Base-by-base conservation (phyloP, 2,113 vertebrate genomes). In the Apteryx owenii region DNA sequence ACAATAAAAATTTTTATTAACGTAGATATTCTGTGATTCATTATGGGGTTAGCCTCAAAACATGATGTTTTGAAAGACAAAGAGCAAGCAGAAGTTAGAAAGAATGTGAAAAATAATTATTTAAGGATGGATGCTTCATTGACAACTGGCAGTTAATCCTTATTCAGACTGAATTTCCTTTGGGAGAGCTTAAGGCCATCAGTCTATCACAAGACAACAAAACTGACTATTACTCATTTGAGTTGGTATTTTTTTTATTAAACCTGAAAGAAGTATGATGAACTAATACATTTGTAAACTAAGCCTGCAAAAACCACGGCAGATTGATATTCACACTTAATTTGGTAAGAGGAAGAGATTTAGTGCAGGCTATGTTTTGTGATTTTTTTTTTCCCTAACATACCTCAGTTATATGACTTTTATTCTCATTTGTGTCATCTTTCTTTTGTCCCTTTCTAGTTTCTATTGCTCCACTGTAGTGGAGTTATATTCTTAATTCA, bases 121-220 rank as follows among this genome's bases (percentile, higher is more conserved):
- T 95, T 92, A 81, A 82, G 82, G 89, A 95, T 75, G 81, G 91
- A 95, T 85, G 68, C 75, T 96, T 97, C 85, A 53, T 69, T 96
- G 95, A 92, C 83, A 96, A 94, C 88, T 95, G 3, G 3, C 94
- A 79, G 96, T 94, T 92, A 97, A 97, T 95, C 83, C 72, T 97
- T 97, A 95, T 97, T 97, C 86, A 98, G 96, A 97, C 94, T 96
- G 85, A 93, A 82, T 97, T 98, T 96, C 68, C 89, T 97, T 96
- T 93, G 93, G 95, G 95, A 97, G 97, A 95, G 88, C 86, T 97
- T 90, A 92, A 96, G 95, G 89, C 68, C 36, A 93, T 96, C 87
- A 94, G 94, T 96, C 89, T 96, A 31, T 93, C 95, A 95, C 38
- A 66, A 90, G 88, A 92, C 73, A 90, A 90, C 92, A 96, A 93